Evolutionary conservation across 1,140 invertebrate genomes (phyloP).

Genomic region (Drosophila willistoni): DNA sequence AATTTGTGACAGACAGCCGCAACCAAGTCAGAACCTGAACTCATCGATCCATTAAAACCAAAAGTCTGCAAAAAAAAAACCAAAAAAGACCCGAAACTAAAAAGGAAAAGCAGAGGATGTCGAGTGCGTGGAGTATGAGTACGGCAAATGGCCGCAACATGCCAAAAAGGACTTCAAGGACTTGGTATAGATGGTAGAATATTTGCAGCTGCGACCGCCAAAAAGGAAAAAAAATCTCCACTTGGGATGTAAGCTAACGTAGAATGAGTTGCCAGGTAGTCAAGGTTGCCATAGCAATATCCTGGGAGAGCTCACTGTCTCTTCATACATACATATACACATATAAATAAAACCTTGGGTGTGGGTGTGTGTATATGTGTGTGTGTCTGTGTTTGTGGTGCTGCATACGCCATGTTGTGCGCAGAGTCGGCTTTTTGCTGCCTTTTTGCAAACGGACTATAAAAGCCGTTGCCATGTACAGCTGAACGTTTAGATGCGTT

Average conservation of each 20-base stretch:
- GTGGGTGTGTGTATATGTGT: slow-evolving; percentile 6
- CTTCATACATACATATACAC: neutral
- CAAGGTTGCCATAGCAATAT: slow-evolving; percentile 78
- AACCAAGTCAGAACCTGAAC: slow-evolving; percentile 47
- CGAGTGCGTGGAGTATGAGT: slow-evolving; percentile 11
- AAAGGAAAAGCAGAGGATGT: slow-evolving; percentile 41
- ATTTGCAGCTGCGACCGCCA: slow-evolving; percentile 57
- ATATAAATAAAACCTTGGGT: neutral
- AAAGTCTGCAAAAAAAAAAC: slow-evolving; percentile 67
- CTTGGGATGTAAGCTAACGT: slow-evolving; percentile 61
- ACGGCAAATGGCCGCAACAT: slow-evolving; percentile 26
- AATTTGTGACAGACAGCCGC: slow-evolving; percentile 26
- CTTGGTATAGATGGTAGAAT: slow-evolving; percentile 46
- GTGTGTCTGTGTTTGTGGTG: slow-evolving; percentile 31
- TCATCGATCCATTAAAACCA: slow-evolving; percentile 81
- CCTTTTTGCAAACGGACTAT: slow-evolving; percentile 42
- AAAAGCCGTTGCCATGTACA: slow-evolving; percentile 77
- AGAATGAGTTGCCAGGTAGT: slow-evolving; percentile 75
- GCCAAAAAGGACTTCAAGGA: slow-evolving; percentile 57
- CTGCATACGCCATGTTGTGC: slow-evolving; percentile 78
- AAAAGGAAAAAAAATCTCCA: slow-evolving; percentile 17
- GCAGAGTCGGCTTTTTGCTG: slow-evolving; percentile 53
- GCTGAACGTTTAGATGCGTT: slow-evolving; percentile 60
- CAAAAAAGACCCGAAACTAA: slow-evolving; percentile 33
- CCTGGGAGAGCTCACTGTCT: slow-evolving; percentile 49